These are phyloP conservation scores for Tyria jacobaeae DNA, from an alignment of 2,888 invertebrate species.

Conservation along the genomic window DNA sequence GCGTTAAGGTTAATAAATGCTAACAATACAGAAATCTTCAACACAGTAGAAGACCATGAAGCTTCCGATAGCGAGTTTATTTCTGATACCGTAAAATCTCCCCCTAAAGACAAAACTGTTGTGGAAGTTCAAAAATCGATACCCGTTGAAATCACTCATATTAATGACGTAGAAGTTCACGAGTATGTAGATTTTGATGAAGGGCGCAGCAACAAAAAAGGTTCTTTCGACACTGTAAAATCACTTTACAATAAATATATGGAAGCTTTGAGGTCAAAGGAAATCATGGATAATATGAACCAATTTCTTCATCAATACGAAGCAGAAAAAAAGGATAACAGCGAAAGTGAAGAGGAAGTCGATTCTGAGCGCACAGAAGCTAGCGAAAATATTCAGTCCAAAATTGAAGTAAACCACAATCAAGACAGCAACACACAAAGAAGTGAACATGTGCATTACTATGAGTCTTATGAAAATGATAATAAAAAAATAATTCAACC, in stretches of 20 bases:
- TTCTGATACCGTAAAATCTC: conserved; percentile 69
- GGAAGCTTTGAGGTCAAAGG: conserved; percentile 72
- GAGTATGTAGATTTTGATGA: conserved; percentile 79
- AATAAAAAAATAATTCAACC: conserved; percentile 76
- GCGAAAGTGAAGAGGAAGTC: conserved; percentile 50
- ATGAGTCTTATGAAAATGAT: conserved; percentile 58
- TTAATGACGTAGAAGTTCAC: conserved; percentile 79
- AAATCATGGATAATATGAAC: conserved; percentile 68
- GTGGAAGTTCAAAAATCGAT: conserved; percentile 90
- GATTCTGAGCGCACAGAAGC: conserved; percentile 66
- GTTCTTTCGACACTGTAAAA: conserved; percentile 62
- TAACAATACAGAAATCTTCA: conserved; percentile 73
- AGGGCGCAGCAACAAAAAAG: conserved; percentile 70
- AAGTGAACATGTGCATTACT: conserved; percentile 63
- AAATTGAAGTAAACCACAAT: conserved; percentile 67
- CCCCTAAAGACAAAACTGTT: conserved; percentile 79
- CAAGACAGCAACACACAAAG: conserved; percentile 55
- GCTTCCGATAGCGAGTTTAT: conserved; percentile 76
- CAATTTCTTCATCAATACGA: conserved; percentile 64
- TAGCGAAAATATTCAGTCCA: conserved; percentile 69
- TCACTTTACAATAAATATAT: conserved; percentile 71
- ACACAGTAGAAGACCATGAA: conserved; percentile 74
- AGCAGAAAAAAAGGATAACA: conserved; percentile 69
- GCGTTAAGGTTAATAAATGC: conserved; percentile 84
- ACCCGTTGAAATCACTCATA: conserved; percentile 83